These are phyloP conservation scores for Oreotrochilus melanogaster DNA, from an alignment of 2,113 vertebrate genomes.

Conservation along the genomic window DNA sequence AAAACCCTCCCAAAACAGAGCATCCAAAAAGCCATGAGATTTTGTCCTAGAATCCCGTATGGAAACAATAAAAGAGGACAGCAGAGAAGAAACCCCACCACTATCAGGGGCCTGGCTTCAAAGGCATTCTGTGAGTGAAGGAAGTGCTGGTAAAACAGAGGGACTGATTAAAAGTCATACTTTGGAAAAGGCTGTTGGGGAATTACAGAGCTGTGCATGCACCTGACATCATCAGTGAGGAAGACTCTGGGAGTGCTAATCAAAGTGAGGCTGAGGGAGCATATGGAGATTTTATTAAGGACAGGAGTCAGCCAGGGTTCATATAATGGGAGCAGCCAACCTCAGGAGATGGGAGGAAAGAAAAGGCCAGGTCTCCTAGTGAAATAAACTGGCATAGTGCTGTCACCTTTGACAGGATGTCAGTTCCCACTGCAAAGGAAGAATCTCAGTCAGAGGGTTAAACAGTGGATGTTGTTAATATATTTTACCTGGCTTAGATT, in stretches of 20 bases:
- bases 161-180: slow-evolving; percentile 39
- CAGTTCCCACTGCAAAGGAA: neutral
- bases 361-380: slow-evolving; percentile 13
- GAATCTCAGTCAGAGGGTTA: neutral
- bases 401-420: neutral
- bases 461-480: neutral
- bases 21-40: neutral
- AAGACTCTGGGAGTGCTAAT: slow-evolving; percentile 53
- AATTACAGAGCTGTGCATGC: slow-evolving; percentile 38
- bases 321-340: neutral
- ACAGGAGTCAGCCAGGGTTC: neutral
- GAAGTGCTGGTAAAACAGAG: slow-evolving; percentile 48
- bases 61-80: slow-evolving; percentile 38
- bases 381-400: neutral
- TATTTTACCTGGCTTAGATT: neutral
- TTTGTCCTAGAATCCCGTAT: neutral
- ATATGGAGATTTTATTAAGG: slow-evolving; percentile 62
- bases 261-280: slow-evolving; percentile 45
- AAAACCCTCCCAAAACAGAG: neutral
- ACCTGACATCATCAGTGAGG: slow-evolving; percentile 12
- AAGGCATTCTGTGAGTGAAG: slow-evolving; percentile 12
- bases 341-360: slow-evolving; percentile 24
- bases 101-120: neutral
- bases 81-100: neutral
- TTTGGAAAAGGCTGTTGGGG: slow-evolving; percentile 40